Evolutionary conservation across 2,797 vertebrate species (phyloP), one percentile per base, ranked within the genome.

Genomic region (Diplodus puntazzo): DNA sequence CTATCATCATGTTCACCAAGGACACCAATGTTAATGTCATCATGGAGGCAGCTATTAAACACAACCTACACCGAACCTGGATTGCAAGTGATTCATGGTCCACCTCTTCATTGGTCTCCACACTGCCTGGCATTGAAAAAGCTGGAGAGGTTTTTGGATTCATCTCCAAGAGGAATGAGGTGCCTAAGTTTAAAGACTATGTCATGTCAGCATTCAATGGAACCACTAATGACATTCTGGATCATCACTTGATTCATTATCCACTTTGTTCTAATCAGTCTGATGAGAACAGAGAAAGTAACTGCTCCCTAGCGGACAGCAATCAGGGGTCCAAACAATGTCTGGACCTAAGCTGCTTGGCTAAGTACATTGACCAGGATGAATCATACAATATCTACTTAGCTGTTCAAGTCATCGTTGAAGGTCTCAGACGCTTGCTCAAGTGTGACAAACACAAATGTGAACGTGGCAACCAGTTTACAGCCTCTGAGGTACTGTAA

Each of bases 21-120:
- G 30, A 1, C 1, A 0, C 11, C 13, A 89, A 90, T 45, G 87
- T 75, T 45, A 5, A 11, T 1, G 0, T 87, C 9, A 82, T 93
- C 70, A 52, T 94, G 17, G 0, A 65, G n/a, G 73, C 2, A 42
- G 89, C 68, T 1, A 58, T 88, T 27, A 13, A 53, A 8, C 0
- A 4, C 7, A 59, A 48, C 0, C n/a, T 92, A 20, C 88, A 83
- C 53, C 86, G 87, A 74, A 93, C 86, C 2, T 94, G 92, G 93
- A 90, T 94, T 54, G 94, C 91, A 18, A 86, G 88, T 25, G 91
- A 93, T 42, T 0, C 88, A 1, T 94, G 93, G 93, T 90, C 94
- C 77, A 92, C 74, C 9, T 88, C 87, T 1, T 0, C 0, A 17
- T 17, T 0, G 0, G 16, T 94, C 2, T 8, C 12, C 2, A 0